Evolutionary conservation across 2,797 vertebrate species (phyloP), one percentile per base, ranked within the genome.

Genomic region (Ispidina lecontei): DNA sequence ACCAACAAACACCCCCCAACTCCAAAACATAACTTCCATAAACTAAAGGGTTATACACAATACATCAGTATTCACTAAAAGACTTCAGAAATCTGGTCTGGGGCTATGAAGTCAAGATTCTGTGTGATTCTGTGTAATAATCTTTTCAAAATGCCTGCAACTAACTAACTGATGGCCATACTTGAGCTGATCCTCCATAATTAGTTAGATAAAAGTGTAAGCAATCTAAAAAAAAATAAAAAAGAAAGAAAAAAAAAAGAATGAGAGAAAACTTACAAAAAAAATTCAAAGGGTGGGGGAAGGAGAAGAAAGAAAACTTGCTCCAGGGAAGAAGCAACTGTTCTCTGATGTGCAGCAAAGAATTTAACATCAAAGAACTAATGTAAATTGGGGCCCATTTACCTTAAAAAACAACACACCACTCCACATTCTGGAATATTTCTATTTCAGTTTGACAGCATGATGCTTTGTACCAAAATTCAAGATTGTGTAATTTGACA

Each of bases 311-410:
- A 93, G 64, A 89, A 95, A 94, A 90, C 94, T 97, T 96, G 97
- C 97, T 97, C 90, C 89, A 97, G 97, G 97, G 97, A 96, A 98
- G 96, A 97, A 97, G 97, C 96, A 97, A 97, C 96, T 95, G 95
- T 97, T 97, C 97, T 98, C 97, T 97, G 97, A 98, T 97, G 95
- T 97, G 94, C 93, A 97, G 93, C 96, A 96, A 97, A 97, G 97
- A 97, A 97, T 97, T 97, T 97, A 97, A 98, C 97, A 97, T 98
- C 97, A 98, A 98, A 98, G 97, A 94, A 93, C 87, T 95, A 96
- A 97, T 97, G 95, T 97, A 97, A 98, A 97, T 97, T 97, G 95
- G 95, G 89, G 92, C 91, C 96, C 97, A 96, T 97, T 97, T 97
- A 97, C 93, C 90, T 91, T 96, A 97, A 96, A 96, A 92, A 95